A percentile compares a stretch with the other conserved stretches of the same genome.
These are phyloP conservation scores for Nesoenas mayeri DNA, from an alignment of 2,113 vertebrate genomes.

Conservation along the genomic window DNA sequence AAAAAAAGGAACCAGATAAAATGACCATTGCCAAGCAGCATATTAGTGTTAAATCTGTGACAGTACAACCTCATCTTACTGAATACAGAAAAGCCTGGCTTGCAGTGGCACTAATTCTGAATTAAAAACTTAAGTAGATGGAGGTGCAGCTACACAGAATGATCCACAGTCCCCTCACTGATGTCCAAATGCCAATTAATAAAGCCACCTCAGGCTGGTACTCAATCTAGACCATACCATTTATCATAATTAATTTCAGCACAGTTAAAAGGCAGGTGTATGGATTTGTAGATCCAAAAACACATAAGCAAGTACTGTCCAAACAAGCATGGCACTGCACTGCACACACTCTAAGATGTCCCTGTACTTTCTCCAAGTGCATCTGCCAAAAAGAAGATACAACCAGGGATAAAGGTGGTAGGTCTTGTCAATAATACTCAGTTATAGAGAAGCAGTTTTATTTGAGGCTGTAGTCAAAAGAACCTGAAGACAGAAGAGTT, in stretches of 20 bases:
- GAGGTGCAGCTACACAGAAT: neutral
- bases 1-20: neutral
- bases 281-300: neutral
- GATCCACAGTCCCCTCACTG: neutral
- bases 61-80: neutral
- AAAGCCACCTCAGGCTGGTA: neutral
- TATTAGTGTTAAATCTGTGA: neutral
- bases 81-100: neutral
- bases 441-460: neutral
- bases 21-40: neutral
- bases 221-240: neutral
- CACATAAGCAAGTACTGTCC: neutral
- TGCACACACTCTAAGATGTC: neutral
- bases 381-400: neutral
- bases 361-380: neutral
- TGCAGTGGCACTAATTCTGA: neutral
- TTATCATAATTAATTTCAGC: neutral
- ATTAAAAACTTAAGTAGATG: too few species aligned
- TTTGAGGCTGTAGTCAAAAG: neutral
- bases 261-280: neutral
- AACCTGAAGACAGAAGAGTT: neutral
- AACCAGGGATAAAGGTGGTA: neutral
- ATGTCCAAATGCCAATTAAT: neutral
- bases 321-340: accelerated
- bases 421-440: neutral